phyloP scores from a whole-genome alignment of 2,888 invertebrate genomes.

The Ornithoptera priamus region DNA sequence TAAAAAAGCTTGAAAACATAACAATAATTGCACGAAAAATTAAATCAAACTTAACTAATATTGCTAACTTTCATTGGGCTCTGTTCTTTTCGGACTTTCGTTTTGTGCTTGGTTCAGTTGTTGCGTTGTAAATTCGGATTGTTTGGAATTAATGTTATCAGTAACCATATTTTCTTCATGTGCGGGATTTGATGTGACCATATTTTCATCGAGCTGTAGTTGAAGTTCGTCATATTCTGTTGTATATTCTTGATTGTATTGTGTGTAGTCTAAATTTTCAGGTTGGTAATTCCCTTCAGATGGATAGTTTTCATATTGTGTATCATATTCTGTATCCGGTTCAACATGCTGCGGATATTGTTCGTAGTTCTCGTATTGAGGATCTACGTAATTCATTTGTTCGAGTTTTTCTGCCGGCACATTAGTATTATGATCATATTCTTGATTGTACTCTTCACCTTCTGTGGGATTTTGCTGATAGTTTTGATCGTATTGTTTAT shows the following conservation, averaged over 20 bases:
- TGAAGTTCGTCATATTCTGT: slow-evolving; percentile 40
- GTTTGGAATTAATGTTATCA: slow-evolving; percentile 11
- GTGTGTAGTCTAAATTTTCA: slow-evolving; percentile 54
- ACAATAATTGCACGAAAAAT: slow-evolving; percentile 64
- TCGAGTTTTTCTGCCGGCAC: slow-evolving; percentile 47
- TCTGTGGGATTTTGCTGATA: slow-evolving; percentile 45
- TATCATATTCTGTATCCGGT: slow-evolving; percentile 55
- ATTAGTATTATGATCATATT: slow-evolving; percentile 41
- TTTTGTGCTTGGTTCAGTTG: slow-evolving; percentile 34
- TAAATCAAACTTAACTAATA: slow-evolving; percentile 41
- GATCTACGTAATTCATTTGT: slow-evolving; percentile 52
- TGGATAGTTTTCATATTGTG: slow-evolving; percentile 55
- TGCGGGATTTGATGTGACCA: not conserved
- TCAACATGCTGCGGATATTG: slow-evolving; percentile 55
- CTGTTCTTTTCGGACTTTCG: slow-evolving; percentile 49
- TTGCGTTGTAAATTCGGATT: slow-evolving; percentile 30
- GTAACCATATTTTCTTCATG: slow-evolving; percentile 31
- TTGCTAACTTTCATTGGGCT: slow-evolving; percentile 65
- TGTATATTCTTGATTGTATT: slow-evolving; percentile 47
- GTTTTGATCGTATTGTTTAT: slow-evolving; percentile 47
- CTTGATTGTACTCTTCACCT: slow-evolving; percentile 43
- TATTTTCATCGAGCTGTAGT: slow-evolving; percentile 21
- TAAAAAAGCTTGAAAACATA: slow-evolving; percentile 45
- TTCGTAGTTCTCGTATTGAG: slow-evolving; percentile 59
- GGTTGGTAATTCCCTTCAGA: slow-evolving; percentile 53